Conservation (phyloP, 2,888 invertebrate genomes). For the Tinea pellionella region DNA sequence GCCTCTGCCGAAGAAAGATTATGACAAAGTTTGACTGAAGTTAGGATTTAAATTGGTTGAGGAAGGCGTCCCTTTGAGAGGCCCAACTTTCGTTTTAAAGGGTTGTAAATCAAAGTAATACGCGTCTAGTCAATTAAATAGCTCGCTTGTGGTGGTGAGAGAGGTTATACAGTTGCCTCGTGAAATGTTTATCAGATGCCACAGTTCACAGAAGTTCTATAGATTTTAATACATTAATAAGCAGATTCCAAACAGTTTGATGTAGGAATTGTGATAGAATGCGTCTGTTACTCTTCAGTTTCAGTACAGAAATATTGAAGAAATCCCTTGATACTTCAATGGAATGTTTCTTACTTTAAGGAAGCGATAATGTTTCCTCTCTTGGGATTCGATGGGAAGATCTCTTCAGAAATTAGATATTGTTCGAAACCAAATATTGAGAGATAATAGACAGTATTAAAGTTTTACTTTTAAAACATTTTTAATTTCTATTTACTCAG, state of each 20-base stretch:
- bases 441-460: conserved; percentile 15
- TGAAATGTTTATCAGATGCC: neutral
- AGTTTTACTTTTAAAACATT: conserved; percentile 25
- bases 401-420: conserved; percentile 15
- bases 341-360: neutral
- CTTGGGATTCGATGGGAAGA: conserved; percentile 13
- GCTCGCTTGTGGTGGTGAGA: conserved; percentile 11
- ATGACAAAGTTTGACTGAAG: conserved; percentile 50
- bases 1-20: conserved; percentile 33
- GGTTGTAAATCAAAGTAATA: conserved; percentile 57
- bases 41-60: conserved; percentile 53
- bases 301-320: neutral
- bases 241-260: conserved; percentile 13
- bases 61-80: conserved; percentile 27
- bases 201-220: conserved; percentile 19
- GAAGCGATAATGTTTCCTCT: conserved; percentile 11
- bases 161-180: conserved; percentile 2
- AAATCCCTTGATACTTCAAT: neutral
- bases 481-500: conserved; percentile 18
- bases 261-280: neutral
- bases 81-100: conserved; percentile 48
- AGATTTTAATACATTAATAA: too few relatives aligned
- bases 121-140: conserved; percentile 47
- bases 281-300: neutral
- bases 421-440: conserved; percentile 9